Base-by-base conservation (phyloP, 92 coral and sea anemone species). In the Nematostella vectensis region DNA sequence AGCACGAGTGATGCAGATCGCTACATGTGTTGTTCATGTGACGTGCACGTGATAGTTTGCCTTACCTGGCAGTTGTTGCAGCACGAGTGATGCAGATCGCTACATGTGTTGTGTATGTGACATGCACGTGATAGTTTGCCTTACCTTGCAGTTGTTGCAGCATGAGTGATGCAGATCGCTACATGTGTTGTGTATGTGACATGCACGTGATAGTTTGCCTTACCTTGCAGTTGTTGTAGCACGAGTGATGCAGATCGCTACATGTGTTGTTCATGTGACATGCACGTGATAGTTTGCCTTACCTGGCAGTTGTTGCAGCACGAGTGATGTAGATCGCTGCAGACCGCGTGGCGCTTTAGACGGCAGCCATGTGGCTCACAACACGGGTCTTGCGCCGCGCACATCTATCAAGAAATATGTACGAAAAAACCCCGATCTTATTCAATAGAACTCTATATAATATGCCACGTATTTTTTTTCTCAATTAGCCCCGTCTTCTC, bases 271-370 rank as follows among this genome's bases (percentile, higher is more conserved):
- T n/a, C n/a, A n/a, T n/a, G n/a, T n/a, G n/a, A n/a, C n/a, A n/a
- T n/a, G n/a, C n/a, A n/a, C n/a, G n/a, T n/a, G n/a, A n/a, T n/a
- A n/a, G n/a, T n/a, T n/a, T n/a, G 25, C 3, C 16, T 50, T 77
- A 82, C 89, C 81, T 78, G 58, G 47, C 89, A 82, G 25, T 26
- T 58, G 15, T 70, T 24, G 60, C 89, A 82, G 63, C 89, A 82
- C 4, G 62, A 31, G 27, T 82, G 89, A 59, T 82, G 85, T 37
- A 82, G 55, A 25, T 82, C 89, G 27, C 89, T 82, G 70, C 89
- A 11, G 11, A 47, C 13, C 8, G 58, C 20, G 4, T 9, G 11
- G 9, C 37, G 58, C 11, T 19, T 52, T 4, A 26, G 31, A 26
- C 9, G 13, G 26, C 58, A 19, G 11, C 10, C 10, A 8, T 52